Percentiles rank a stretch among this genome's conserved stretches.
Conservation (phyloP, 2,797 vertebrate species). For the Malacoctenus gilli region DNA sequence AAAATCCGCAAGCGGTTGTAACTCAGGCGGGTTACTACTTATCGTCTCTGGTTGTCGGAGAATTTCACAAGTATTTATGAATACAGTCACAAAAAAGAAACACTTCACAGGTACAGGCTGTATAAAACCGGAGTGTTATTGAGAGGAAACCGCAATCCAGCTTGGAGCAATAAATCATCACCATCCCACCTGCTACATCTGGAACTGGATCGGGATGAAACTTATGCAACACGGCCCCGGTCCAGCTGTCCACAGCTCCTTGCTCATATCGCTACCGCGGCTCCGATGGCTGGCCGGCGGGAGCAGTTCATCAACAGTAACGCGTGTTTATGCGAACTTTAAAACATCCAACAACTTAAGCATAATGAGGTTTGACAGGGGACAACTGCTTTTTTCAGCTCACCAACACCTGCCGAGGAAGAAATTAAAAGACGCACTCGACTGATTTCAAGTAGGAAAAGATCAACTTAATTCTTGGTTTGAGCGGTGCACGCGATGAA, state of each 20-base stretch:
- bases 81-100: constrained; percentile 8
- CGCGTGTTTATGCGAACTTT: too few species aligned
- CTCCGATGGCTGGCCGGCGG: too few species aligned
- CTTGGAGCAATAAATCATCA: constrained; percentile 48
- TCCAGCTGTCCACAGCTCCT: constrained; percentile 38
- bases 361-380: too few species aligned
- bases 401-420: too few species aligned
- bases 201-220: constrained; percentile 15
- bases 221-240: constrained; percentile 28
- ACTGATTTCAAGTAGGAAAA: too few species aligned
- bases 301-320: background rate
- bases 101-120: constrained; percentile 49
- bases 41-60: constrained; percentile 9
- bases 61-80: constrained; percentile 16
- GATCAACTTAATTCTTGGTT: too few species aligned
- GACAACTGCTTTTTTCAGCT: too few species aligned
- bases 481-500: too few species aligned
- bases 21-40: constrained; percentile 6
- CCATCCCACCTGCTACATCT: constrained; percentile 48
- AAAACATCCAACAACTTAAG: too few species aligned
- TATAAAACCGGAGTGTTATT: constrained; percentile 20
- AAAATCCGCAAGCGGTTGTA: constrained; percentile 1
- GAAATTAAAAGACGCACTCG: too few species aligned
- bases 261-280: constrained; percentile 24
- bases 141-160: constrained; percentile 40